Evolutionary conservation across 2,797 vertebrate genomes (phyloP).

Genomic region (Microctenopoma steveboyesi): DNA sequence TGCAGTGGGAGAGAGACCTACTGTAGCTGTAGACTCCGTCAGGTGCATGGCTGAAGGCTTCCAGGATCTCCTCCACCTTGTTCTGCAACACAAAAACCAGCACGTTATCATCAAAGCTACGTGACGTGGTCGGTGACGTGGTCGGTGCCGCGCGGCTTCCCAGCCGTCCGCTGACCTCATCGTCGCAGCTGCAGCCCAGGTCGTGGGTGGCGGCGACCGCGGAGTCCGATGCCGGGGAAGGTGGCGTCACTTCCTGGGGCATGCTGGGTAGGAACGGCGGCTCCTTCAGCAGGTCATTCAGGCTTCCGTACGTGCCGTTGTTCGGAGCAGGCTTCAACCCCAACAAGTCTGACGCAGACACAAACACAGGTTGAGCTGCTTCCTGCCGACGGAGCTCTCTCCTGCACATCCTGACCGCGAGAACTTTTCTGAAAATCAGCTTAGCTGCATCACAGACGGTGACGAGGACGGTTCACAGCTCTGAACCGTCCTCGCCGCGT

Average conservation of each 20-base stretch:
- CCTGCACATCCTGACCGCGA: no score
- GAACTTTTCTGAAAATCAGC: no score
- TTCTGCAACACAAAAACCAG: constrained; percentile 83
- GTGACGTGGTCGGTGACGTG: no score
- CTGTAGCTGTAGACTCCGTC: constrained; percentile 76
- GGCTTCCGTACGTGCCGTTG: constrained; percentile 94
- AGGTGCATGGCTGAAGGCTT: constrained; percentile 80
- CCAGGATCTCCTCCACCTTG: constrained; percentile 88
- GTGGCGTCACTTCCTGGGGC: constrained; percentile 90
- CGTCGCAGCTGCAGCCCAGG: constrained; percentile 93
- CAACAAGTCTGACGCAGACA: constrained; percentile 86
- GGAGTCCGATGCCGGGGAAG: constrained; percentile 65
- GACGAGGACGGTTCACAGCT: no score
- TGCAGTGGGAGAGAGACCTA: constrained; percentile 31
- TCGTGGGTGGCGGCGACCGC: constrained; percentile 78
- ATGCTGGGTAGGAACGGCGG: constrained; percentile 84
- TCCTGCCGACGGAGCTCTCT: no score
- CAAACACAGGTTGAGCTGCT: no score
- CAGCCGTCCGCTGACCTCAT: constrained; percentile 83
- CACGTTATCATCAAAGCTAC: background rate
- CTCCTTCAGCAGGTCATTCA: constrained; percentile 89
- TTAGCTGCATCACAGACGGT: no score
- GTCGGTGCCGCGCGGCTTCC: background rate
- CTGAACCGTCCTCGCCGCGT: no score
- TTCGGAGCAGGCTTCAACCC: constrained; percentile 93